Percentiles rank a stretch among this genome's conserved stretches.
Conservation (phyloP, 2,797 vertebrate species). For the Chelon labrosus region DNA sequence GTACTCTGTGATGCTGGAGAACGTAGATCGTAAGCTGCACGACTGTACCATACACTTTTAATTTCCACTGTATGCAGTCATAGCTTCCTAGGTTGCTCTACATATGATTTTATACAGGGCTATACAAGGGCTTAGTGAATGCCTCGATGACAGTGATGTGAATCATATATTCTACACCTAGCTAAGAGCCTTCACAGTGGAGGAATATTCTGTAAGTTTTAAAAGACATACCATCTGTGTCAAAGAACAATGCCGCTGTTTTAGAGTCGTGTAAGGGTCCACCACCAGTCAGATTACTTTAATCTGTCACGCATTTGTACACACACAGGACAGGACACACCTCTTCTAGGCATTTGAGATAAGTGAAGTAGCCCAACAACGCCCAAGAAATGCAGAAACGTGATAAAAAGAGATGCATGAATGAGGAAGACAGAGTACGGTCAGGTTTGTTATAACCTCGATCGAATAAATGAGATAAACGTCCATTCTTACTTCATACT, state of each 20-base stretch:
- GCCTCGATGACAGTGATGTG: too few relatives aligned
- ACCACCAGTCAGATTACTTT: not conserved
- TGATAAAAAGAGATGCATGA: too few relatives aligned
- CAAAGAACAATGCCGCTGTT: not conserved
- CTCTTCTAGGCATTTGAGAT: not conserved
- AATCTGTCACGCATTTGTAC: not conserved
- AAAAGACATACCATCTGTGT: not conserved
- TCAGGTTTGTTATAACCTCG: too few relatives aligned
- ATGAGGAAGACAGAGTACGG: too few relatives aligned
- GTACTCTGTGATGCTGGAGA: conserved; percentile 93
- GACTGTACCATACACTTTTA: not conserved
- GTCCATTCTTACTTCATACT: too few relatives aligned
- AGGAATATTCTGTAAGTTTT: not conserved
- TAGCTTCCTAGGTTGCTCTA: too few relatives aligned
- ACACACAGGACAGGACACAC: not conserved
- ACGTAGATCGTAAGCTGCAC: conserved; percentile 86
- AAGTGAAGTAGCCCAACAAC: not conserved
- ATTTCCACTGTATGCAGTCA: too few relatives aligned
- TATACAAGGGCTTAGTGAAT: not conserved
- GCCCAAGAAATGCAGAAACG: not conserved
- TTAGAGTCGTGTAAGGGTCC: not conserved
- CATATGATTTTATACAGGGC: too few relatives aligned
- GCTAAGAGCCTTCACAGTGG: too few relatives aligned
- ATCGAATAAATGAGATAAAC: too few relatives aligned
- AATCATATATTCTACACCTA: too few relatives aligned